Evolutionary conservation across 37 sponge, comb jelly and placozoan species (phyloP).

Genomic region (Diacarnus erythraeanus): DNA sequence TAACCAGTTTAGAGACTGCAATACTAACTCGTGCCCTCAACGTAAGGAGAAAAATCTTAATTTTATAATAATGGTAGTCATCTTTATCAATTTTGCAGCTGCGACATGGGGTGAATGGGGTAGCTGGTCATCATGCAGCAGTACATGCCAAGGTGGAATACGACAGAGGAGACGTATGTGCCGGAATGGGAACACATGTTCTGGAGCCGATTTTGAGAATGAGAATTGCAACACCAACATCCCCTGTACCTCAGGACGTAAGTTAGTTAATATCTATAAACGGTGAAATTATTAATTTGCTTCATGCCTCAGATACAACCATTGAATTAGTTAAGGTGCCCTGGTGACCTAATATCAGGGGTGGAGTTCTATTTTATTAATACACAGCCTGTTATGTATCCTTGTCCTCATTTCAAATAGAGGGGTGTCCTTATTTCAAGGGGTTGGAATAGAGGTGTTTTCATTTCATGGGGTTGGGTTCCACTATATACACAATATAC

Average conservation of each 20-base stretch:
- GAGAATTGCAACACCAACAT: not conserved
- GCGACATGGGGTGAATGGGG: slow-evolving; percentile 38
- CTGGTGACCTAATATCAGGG: too few relatives aligned
- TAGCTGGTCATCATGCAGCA: slow-evolving; percentile 41
- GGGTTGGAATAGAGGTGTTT: too few relatives aligned
- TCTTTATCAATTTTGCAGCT: slow-evolving; percentile 5
- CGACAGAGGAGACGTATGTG: slow-evolving; percentile 20
- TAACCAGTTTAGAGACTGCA: slow-evolving; percentile 2
- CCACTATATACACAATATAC: too few relatives aligned
- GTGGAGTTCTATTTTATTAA: too few relatives aligned
- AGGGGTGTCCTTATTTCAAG: too few relatives aligned
- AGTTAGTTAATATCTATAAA: not conserved
- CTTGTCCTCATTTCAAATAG: too few relatives aligned
- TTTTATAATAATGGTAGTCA: too few relatives aligned
- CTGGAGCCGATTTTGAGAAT: slow-evolving; percentile 20
- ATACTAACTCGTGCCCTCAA: not conserved
- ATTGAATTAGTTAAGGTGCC: too few relatives aligned
- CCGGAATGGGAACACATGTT: slow-evolving; percentile 1
- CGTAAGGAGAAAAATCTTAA: not conserved
- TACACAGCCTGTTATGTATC: too few relatives aligned
- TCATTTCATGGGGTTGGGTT: too few relatives aligned
- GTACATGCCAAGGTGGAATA: slow-evolving; percentile 40
- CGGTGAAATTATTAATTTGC: too few relatives aligned
- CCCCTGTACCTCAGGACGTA: not conserved
- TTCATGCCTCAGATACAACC: too few relatives aligned